Evolutionary conservation across 2,113 vertebrate species (phyloP).

Genomic region (Hydropotes inermis): DNA sequence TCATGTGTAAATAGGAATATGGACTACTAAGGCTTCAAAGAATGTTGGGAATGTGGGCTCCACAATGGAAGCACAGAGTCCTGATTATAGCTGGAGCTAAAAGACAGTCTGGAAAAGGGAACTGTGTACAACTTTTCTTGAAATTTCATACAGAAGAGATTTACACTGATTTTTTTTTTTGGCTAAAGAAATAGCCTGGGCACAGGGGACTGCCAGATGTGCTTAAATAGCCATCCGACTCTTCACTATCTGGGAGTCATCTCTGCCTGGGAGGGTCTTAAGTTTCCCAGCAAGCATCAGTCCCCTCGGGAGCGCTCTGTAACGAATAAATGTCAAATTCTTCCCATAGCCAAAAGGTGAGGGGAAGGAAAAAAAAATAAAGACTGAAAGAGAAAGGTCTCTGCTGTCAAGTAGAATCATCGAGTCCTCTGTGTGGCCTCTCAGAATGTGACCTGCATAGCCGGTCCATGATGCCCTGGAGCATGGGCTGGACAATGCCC

Average conservation of each 20-base stretch:
- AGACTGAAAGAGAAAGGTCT: neutral
- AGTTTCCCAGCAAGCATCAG: conserved; percentile 51
- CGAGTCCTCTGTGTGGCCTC: conserved; percentile 83
- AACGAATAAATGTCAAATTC: conserved; percentile 45
- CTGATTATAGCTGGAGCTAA: neutral
- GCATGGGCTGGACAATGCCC: conserved; percentile 95
- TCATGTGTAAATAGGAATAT: neutral
- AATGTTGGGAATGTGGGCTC: conserved; percentile 4
- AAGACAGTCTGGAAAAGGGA: neutral
- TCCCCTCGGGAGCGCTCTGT: conserved; percentile 35
- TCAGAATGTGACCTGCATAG: conserved; percentile 85
- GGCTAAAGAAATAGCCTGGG: neutral
- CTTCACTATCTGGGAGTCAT: neutral
- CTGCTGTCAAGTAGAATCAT: conserved; percentile 91
- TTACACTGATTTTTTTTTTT: neutral
- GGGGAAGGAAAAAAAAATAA: neutral
- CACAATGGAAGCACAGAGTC: neutral
- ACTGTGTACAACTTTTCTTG: neutral
- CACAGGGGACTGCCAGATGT: neutral
- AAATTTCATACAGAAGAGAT: conserved; percentile 50
- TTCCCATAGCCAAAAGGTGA: conserved; percentile 54
- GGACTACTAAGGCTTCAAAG: neutral
- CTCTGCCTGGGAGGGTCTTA: conserved; percentile 6
- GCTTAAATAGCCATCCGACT: neutral
- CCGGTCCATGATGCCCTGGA: conserved; percentile 93